Evolutionary conservation across 1,140 invertebrate species (phyloP).

Genomic region (Pseudomyrmex dendroicus): DNA sequence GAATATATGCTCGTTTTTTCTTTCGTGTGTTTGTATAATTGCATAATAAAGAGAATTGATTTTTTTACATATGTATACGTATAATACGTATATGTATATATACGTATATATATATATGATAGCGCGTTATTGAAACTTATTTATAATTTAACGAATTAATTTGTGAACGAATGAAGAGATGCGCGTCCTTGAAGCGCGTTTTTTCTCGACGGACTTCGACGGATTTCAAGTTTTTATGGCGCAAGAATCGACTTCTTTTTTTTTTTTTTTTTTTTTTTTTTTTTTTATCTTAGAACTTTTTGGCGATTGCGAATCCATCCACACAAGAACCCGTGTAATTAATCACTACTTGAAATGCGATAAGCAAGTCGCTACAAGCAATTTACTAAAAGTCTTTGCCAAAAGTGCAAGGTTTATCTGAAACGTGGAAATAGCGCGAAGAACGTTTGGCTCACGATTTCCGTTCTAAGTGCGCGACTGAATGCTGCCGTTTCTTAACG

Average conservation of each 20-base stretch:
- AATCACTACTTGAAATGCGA: background rate
- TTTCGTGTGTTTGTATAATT: too few species aligned
- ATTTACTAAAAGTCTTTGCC: slow-evolving; percentile 5
- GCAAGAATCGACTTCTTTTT: background rate
- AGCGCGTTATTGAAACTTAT: slow-evolving; percentile 16
- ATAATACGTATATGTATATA: too few species aligned
- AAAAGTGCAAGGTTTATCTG: slow-evolving; percentile 39
- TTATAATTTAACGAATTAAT: background rate
- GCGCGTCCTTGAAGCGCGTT: too few species aligned
- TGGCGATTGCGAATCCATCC: background rate
- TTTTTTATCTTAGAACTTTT: background rate
- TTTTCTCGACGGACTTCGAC: background rate
- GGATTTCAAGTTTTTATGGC: background rate
- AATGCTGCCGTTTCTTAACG: background rate
- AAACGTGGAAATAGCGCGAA: slow-evolving; percentile 22
- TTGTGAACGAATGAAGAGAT: background rate
- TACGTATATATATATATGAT: background rate
- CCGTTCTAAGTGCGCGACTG: background rate
- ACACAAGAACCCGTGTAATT: background rate
- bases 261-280: background rate
- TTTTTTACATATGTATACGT: background rate
- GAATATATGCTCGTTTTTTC: background rate
- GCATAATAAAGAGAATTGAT: background rate
- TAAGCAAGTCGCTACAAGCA: background rate
- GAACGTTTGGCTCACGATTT: slow-evolving; percentile 15